phyloP scores from a whole-genome alignment of 2,113 vertebrate genomes.

The Oriolus oriolus region DNA sequence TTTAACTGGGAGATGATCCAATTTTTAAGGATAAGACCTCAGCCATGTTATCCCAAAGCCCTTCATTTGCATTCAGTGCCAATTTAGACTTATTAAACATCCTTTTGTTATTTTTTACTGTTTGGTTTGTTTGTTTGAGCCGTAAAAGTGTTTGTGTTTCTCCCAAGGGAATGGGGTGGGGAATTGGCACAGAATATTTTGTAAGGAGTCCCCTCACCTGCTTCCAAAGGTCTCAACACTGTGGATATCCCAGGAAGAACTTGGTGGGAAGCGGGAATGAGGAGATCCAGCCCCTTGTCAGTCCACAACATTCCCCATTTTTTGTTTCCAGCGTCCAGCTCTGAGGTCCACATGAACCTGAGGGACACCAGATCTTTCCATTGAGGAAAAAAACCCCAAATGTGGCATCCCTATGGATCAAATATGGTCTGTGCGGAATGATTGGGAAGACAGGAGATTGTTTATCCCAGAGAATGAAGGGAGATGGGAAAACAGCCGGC shows the following conservation, averaged over 20 bases:
- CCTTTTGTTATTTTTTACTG: neutral
- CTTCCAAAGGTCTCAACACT: accelerated
- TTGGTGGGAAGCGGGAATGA: neutral
- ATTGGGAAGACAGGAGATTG: neutral
- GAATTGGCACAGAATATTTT: neutral
- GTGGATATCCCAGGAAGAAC: neutral
- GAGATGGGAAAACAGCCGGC: neutral
- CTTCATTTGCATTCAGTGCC: neutral
- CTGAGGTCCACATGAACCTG: accelerated
- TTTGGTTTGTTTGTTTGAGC: neutral
- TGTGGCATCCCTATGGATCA: neutral
- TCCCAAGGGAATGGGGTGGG: neutral
- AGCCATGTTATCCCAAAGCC: neutral
- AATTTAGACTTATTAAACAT: neutral
- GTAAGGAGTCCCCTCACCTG: neutral
- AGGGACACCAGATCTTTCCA: neutral
- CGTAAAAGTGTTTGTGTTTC: neutral
- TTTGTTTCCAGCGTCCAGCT: neutral
- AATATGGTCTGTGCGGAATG: neutral
- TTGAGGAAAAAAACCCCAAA: accelerated
- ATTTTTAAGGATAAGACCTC: neutral
- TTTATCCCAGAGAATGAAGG: neutral
- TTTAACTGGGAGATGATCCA: neutral
- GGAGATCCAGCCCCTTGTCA: neutral
- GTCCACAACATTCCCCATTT: neutral